Conservation (phyloP, 2,113 vertebrate genomes). For the Corythoichthys intestinalis region DNA sequence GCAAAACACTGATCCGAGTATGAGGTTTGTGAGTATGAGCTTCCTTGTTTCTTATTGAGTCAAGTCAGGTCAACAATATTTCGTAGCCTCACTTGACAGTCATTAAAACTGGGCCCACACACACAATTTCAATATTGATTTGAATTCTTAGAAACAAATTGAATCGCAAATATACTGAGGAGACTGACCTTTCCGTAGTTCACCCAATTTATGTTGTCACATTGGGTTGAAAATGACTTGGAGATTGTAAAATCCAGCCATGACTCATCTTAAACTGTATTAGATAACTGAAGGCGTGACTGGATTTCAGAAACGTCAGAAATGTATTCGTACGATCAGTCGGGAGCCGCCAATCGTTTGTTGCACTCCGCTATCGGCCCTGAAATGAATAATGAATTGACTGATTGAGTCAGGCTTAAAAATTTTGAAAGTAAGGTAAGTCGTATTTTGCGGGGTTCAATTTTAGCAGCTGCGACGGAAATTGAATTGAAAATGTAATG, state of each 20-base stretch:
- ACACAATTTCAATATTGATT: not conserved
- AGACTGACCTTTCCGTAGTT: not conserved
- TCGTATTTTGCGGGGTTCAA: not conserved
- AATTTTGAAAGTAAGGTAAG: not conserved
- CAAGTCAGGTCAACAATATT: not conserved
- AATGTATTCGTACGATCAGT: not conserved
- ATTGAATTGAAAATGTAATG: not conserved
- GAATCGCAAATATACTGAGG: not conserved
- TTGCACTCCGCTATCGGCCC: not conserved
- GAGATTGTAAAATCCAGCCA: not conserved
- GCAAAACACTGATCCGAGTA: too few relatives aligned
- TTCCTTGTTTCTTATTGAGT: too few relatives aligned
- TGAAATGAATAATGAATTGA: not conserved
- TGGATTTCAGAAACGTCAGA: not conserved
- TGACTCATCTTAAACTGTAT: not conserved
- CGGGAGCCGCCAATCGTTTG: not conserved
- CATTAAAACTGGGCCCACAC: not conserved
- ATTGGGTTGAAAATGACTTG: not conserved
- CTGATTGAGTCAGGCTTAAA: not conserved
- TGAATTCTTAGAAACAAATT: not conserved
- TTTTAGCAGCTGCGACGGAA: not conserved
- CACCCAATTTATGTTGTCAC: not conserved
- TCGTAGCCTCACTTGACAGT: not conserved
- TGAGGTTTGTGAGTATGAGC: too few relatives aligned
- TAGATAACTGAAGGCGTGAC: not conserved